phyloP scores from a whole-genome alignment of 1,140 invertebrate species.

The Harpegnathos saltator region DNA sequence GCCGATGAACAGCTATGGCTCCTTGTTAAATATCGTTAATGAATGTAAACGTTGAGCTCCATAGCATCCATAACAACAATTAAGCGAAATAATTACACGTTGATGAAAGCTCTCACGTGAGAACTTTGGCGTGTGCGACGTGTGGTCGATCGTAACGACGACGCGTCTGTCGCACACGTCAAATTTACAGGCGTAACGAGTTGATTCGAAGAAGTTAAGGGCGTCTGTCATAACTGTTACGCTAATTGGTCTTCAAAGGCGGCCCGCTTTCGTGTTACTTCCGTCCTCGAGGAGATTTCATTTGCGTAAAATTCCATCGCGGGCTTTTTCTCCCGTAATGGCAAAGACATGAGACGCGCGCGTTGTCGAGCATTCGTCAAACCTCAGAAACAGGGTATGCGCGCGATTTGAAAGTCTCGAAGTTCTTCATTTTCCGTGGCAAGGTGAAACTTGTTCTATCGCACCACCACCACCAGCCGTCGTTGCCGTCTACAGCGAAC shows the following conservation, averaged over 20 bases:
- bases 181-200: background rate
- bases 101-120: conserved; percentile 3
- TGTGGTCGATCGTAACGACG: background rate
- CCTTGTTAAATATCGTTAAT: background rate
- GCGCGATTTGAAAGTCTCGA: conserved; percentile 8
- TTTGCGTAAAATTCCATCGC: background rate
- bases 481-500: background rate
- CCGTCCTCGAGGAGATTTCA: background rate
- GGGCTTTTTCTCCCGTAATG: background rate
- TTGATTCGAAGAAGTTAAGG: conserved; percentile 7
- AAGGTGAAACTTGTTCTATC: background rate
- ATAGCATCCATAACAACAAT: background rate
- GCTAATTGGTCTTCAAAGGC: background rate
- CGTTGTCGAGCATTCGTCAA: background rate
- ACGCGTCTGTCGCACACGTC: background rate
- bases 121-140: background rate
- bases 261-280: background rate
- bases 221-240: background rate
- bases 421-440: background rate
- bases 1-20: background rate
- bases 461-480: background rate
- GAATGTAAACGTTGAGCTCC: too few species aligned
- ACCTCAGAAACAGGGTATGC: background rate
- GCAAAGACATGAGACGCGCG: background rate
- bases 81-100: background rate